Percentiles rank a stretch among this genome's conserved stretches.
These are phyloP conservation scores for Orcinus orca DNA, from an alignment of 2,113 vertebrate genomes.

Conservation along the genomic window DNA sequence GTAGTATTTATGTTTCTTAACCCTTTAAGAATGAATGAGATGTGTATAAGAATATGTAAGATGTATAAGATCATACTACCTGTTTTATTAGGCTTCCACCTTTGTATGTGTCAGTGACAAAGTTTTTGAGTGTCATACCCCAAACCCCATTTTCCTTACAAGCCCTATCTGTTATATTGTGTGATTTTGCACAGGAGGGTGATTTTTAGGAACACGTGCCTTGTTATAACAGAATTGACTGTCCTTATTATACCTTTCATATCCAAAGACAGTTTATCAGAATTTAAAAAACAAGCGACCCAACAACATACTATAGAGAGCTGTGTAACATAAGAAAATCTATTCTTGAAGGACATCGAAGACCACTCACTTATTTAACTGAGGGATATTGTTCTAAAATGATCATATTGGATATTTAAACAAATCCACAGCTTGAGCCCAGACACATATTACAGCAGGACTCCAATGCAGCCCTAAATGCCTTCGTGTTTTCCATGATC, in stretches of 20 bases:
- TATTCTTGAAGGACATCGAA: background rate
- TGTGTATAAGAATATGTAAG: background rate
- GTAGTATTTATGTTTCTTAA: background rate
- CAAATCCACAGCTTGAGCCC: background rate
- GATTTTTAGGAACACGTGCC: background rate
- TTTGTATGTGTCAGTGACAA: background rate
- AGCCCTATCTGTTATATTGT: background rate
- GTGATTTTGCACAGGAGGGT: background rate
- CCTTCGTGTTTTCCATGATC: background rate
- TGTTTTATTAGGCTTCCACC: background rate
- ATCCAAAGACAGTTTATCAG: background rate
- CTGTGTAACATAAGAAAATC: background rate
- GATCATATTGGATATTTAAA: background rate
- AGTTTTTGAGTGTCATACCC: background rate
- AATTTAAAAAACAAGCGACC: background rate
- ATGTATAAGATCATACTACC: background rate
- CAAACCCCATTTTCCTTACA: background rate
- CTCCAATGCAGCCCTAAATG: background rate
- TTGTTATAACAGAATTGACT: background rate
- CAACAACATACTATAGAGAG: background rate
- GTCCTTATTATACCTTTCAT: background rate
- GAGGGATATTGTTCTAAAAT: background rate
- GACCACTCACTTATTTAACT: background rate
- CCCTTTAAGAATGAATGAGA: background rate
- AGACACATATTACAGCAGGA: background rate